Base-by-base conservation (phyloP, 1,140 invertebrate species). In the Hesperophylax magnus region DNA sequence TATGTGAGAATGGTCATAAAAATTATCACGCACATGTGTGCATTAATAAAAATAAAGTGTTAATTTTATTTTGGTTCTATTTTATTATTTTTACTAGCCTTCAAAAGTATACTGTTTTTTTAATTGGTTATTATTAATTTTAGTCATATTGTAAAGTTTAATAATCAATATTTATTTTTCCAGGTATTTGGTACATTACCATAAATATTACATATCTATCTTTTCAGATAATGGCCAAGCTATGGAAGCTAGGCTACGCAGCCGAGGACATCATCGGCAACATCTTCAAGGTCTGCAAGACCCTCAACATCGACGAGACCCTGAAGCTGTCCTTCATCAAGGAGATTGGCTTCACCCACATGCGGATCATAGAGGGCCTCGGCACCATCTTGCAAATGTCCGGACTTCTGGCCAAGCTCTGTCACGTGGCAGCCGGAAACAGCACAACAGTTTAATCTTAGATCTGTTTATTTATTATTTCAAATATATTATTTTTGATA, bases 181-280 rank as follows among this genome's bases (percentile, higher is more conserved):
- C 5, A 27, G 5, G 27, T 27, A 27, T 27, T 27, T 2, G 5
- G 27, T 9, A 39, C 34, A 5, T 39, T 39, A 39, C 9, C 9
- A 6, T 3, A 6, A 39, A 8, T 9, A 8, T 9, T 6, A 7
- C 7, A 31, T 31, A 6, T 39, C 5, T 39, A 39, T 8, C 34
- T 81, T 85, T 87, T 20, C 84, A 95, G 92, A 93, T 97, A 39
- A 92, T 99, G 85, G 91, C 93, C 15, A 95, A 97, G 87, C 90
- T 99, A 22, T 98, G 96, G 95, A 94, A 94, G 86, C 90, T 98
- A 75, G 98, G 98, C 1, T 99, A 99, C 89, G 97, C 97, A 1
- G 92, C 97, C 1, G 97, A 99, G 89, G 98, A 99, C 91, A 97
- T 99, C 60, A 96, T 99, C 82, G 93, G 93, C 76, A 99, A 98